Evolutionary conservation across 2,888 invertebrate species (phyloP).

Genomic region (Charanyca ferruginea): DNA sequence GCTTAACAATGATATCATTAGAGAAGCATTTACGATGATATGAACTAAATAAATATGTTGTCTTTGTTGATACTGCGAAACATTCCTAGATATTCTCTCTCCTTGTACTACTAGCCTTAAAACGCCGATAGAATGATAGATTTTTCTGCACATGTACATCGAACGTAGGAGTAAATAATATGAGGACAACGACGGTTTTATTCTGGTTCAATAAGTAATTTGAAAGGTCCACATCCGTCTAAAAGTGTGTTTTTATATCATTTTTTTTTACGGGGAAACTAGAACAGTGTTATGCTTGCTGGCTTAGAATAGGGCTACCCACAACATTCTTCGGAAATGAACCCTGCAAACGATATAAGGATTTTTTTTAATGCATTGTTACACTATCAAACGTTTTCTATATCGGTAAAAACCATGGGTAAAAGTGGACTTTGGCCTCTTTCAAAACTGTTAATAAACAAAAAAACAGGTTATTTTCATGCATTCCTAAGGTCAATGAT

Average conservation of each 20-base stretch:
- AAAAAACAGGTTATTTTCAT: too few relatives aligned
- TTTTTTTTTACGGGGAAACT: conserved; percentile 14
- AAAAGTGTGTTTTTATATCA: conserved; percentile 36
- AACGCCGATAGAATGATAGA: conserved; percentile 36
- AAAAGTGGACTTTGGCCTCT: not conserved
- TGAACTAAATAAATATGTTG: conserved; percentile 48
- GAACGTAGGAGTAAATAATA: conserved; percentile 51
- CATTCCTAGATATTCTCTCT: conserved; percentile 37
- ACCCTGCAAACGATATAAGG: not conserved
- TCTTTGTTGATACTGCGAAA: conserved; percentile 28
- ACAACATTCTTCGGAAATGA: conserved; percentile 25
- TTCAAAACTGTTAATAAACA: not conserved
- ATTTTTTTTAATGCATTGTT: conserved; percentile 4
- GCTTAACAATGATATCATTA: conserved; percentile 62
- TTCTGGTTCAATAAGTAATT: conserved; percentile 51
- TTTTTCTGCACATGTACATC: conserved; percentile 47
- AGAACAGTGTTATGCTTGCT: conserved; percentile 22
- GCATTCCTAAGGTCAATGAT: not conserved
- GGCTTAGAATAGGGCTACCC: conserved; percentile 31
- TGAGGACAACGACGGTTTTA: conserved; percentile 29
- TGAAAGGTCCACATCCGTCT: conserved; percentile 29
- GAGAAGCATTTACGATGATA: conserved; percentile 55
- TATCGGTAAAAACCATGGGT: too few relatives aligned
- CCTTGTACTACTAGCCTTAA: conserved; percentile 52
- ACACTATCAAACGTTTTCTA: not conserved